These are phyloP conservation scores for Drosophila multiciliata DNA, from an alignment of 2,888 invertebrate species.

Conservation along the genomic window DNA sequence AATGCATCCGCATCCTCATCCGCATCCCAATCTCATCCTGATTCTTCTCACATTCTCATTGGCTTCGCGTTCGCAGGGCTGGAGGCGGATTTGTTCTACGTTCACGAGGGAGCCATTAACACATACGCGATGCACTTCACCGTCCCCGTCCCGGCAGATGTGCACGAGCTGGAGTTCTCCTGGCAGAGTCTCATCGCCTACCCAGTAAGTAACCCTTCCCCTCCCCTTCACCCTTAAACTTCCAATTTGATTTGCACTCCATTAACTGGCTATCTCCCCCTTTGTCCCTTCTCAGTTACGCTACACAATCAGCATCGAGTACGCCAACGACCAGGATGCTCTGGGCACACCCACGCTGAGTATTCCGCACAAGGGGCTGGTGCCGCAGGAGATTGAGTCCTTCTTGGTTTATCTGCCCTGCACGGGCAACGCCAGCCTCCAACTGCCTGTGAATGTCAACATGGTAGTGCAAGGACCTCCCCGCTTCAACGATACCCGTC, in stretches of 20 bases:
- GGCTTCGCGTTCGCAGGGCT: constrained; percentile 86
- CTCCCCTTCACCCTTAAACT: neutral
- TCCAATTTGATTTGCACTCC: constrained; percentile 72
- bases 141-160: constrained; percentile 91
- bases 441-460: constrained; percentile 92
- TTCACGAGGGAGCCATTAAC: constrained; percentile 93
- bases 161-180: constrained; percentile 92
- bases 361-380: constrained; percentile 91
- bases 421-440: constrained; percentile 91
- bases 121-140: constrained; percentile 94
- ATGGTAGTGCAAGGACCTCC: constrained; percentile 91
- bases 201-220: constrained; percentile 87
- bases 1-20: constrained; percentile 61
- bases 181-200: constrained; percentile 92
- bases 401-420: constrained; percentile 93
- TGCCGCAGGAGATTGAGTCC: constrained; percentile 91
- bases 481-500: constrained; percentile 89
- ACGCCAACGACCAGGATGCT: constrained; percentile 88
- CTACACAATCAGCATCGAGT: constrained; percentile 86
- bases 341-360: constrained; percentile 92
- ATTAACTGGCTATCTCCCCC: constrained; percentile 57
- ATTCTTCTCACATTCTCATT: constrained; percentile 8
- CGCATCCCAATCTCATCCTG: constrained; percentile 30
- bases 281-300: constrained; percentile 80
- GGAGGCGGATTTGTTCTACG: constrained; percentile 92